Conservation (phyloP, 2,888 invertebrate species). For the Cataglyphis livida region DNA sequence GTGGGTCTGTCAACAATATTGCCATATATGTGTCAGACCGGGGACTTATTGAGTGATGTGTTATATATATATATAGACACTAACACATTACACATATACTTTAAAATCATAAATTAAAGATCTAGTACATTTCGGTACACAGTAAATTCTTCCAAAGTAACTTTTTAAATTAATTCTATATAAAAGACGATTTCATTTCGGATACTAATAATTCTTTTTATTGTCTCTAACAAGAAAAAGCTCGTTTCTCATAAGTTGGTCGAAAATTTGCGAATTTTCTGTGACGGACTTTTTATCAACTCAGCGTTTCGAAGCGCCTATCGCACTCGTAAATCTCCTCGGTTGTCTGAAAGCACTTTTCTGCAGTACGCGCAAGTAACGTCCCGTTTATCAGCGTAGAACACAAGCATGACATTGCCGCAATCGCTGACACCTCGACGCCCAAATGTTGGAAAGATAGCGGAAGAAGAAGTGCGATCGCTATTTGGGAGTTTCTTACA, state of each 20-base stretch:
- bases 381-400: constrained; percentile 70
- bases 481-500: constrained; percentile 29
- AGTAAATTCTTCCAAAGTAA: not conserved
- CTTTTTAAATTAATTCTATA: not conserved
- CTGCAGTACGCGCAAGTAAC: constrained; percentile 64
- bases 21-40: too few species aligned
- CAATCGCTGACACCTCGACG: constrained; percentile 58
- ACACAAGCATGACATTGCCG: constrained; percentile 63
- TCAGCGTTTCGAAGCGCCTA: constrained; percentile 62
- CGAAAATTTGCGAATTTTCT: constrained; percentile 57
- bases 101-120: constrained; percentile 20
- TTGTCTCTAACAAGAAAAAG: constrained; percentile 5
- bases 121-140: not conserved
- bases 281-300: constrained; percentile 65
- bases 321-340: constrained; percentile 62
- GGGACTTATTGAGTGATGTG: too few species aligned
- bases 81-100: constrained; percentile 37
- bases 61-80: not conserved
- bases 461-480: constrained; percentile 22
- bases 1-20: too few species aligned
- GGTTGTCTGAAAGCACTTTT: constrained; percentile 71
- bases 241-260: constrained; percentile 42
- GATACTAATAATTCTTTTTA: constrained; percentile 4
- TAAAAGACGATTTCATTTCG: not conserved
- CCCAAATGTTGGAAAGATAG: constrained; percentile 56